Conservation (phyloP, 2,113 vertebrate species). For the Arenaria interpres region DNA sequence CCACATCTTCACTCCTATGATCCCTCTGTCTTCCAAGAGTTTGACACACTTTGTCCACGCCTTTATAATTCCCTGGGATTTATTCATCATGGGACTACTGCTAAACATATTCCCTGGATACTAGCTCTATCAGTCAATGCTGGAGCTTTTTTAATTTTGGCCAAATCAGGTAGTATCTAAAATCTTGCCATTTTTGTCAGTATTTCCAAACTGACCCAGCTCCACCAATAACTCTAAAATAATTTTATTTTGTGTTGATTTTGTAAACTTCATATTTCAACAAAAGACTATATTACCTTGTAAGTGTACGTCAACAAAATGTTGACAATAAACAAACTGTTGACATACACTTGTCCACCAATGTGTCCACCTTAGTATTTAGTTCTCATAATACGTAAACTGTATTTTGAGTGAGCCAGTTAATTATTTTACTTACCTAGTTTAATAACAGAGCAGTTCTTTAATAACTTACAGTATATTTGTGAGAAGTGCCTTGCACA, state of each 20-base stretch:
- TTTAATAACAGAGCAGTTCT: background rate
- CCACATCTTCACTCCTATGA: rapidly evolving
- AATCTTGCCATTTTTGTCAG: background rate
- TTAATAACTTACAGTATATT: background rate
- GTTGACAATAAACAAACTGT: background rate
- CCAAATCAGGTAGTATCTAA: background rate
- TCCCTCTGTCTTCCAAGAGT: background rate
- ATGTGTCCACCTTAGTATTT: background rate
- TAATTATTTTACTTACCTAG: background rate
- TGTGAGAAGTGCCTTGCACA: background rate
- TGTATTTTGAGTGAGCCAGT: background rate
- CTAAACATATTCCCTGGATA: background rate
- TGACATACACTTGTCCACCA: background rate
- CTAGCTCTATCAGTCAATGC: background rate
- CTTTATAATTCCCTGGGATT: background rate
- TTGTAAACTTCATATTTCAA: background rate
- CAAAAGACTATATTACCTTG: background rate
- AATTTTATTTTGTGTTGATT: background rate
- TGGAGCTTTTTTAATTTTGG: background rate
- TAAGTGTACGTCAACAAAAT: background rate
- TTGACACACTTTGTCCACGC: background rate
- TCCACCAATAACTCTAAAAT: background rate
- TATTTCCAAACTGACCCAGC: background rate
- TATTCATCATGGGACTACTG: background rate
- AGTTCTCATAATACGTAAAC: background rate